These are phyloP conservation scores for Pocillopora grandis DNA, from an alignment of 92 coral and sea anemone genomes.

Conservation along the genomic window DNA sequence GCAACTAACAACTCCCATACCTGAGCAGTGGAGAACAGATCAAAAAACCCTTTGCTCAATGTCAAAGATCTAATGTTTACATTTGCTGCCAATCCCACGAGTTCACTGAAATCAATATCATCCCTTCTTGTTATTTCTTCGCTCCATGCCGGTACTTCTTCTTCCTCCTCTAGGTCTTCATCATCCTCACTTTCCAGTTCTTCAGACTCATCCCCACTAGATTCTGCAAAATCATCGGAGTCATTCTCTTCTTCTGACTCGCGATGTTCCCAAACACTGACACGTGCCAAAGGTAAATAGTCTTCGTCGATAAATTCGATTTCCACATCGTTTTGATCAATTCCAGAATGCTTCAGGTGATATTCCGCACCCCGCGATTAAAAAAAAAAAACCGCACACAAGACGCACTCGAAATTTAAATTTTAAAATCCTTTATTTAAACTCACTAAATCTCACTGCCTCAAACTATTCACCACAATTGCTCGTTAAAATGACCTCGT, in stretches of 20 bases:
- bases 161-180: slow-evolving; percentile 36
- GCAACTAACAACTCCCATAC: no score
- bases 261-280: no score
- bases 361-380: slow-evolving; percentile 1
- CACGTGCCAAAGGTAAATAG: no score
- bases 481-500: no score
- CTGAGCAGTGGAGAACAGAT: no score
- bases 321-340: slow-evolving; percentile 1
- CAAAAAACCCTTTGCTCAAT: no score
- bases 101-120: no score
- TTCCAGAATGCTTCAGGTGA: slow-evolving; percentile 20
- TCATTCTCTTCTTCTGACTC: slow-evolving; percentile 2
- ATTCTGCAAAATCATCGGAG: slow-evolving; percentile 26
- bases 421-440: not conserved
- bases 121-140: slow-evolving; percentile 17
- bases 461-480: no score
- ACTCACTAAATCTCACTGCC: not conserved
- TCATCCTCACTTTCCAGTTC: slow-evolving; percentile 23
- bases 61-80: no score
- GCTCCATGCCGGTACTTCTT: slow-evolving; percentile 18
- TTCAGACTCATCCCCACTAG: slow-evolving; percentile 33
- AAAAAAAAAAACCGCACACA: slow-evolving; percentile 11
- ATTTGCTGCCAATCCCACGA: no score
- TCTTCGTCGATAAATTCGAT: no score
- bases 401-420: slow-evolving; percentile 9